Evolutionary conservation across 2,113 vertebrate species (phyloP), one percentile per base, ranked within the genome.

Genomic region (Laticauda colubrina): DNA sequence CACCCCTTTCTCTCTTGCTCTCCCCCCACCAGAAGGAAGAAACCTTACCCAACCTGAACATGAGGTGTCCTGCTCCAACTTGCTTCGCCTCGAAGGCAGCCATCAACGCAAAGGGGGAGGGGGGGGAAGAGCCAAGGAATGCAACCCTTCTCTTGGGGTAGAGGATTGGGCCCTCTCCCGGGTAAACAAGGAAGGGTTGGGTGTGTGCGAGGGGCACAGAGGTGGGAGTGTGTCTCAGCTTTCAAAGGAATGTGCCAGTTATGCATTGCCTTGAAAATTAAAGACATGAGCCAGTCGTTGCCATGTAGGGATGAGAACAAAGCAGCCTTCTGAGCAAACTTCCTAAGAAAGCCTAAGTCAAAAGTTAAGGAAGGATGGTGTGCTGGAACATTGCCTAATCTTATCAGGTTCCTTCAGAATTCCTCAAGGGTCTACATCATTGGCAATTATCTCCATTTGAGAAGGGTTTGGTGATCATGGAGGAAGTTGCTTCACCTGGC

Each of bases 41-140:
- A 85, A 97, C 97, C 96, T 96, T 93, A 97, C 91, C 97, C 94
- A 91, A 98, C 97, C 96, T 96, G 97, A 97, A 97, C 10, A 89
- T 12, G 12, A 85, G 93, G 90, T 3, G 64, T 93, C 95, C 94
- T 98, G 98, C 97, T 96, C 94, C 0, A 1, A 91, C 98, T 92
- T 55, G 97, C 96, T 96, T 94, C 26, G 75, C 93, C 87, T 90
- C 95, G 94, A 96, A 24, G 1, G 85, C 93, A 95, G 93, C 95
- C 26, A 43, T 85, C 90, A 92, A 81, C 3, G 0, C 75, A 85
- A 54, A 59, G 23, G 21, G 91, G 64, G 91, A 39, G 57, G 23
- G 91, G 57, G 93, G 93, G 91, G 88, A 54, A 21, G 89, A 64
- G 93, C 64, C 57, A 48, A 94, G 95, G 90, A 2, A 51, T 1